These are phyloP conservation scores for Micromussa lordhowensis DNA, from an alignment of 92 coral and sea anemone genomes.

Conservation along the genomic window DNA sequence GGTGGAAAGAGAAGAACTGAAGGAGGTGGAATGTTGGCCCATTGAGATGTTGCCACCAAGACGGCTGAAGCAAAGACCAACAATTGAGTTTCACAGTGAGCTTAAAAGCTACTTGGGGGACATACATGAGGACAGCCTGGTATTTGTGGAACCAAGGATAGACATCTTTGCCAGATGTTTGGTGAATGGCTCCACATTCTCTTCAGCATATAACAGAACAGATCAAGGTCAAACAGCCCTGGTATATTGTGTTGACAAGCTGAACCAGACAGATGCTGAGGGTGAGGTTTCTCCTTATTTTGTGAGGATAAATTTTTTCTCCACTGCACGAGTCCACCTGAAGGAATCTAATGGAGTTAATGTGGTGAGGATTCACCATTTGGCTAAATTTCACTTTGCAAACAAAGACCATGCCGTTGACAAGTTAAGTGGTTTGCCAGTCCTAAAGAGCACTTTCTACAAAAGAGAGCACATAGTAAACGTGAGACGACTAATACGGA, in stretches of 20 bases:
- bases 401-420: conserved; percentile 12
- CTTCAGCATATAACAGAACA: neutral
- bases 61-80: too few species aligned
- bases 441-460: neutral
- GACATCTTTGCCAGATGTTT: neutral
- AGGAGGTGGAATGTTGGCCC: neutral
- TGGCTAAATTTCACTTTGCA: conserved; percentile 12
- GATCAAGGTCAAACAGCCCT: conserved; percentile 4
- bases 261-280: neutral
- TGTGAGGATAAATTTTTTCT: conserved; percentile 1
- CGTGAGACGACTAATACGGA: neutral
- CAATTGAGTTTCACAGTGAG: too few species aligned
- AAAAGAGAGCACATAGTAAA: conserved; percentile 7
- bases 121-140: neutral
- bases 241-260: too few species aligned
- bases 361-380: neutral
- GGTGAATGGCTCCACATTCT: conserved; percentile 1
- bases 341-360: neutral
- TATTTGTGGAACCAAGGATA: too few species aligned
- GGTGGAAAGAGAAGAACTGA: neutral
- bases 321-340: conserved; percentile 10
- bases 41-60: too few species aligned
- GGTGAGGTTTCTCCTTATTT: neutral
- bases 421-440: conserved; percentile 3
- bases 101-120: neutral